Conservation (phyloP, 2,888 invertebrate species). For the Ferrisia virgata region DNA sequence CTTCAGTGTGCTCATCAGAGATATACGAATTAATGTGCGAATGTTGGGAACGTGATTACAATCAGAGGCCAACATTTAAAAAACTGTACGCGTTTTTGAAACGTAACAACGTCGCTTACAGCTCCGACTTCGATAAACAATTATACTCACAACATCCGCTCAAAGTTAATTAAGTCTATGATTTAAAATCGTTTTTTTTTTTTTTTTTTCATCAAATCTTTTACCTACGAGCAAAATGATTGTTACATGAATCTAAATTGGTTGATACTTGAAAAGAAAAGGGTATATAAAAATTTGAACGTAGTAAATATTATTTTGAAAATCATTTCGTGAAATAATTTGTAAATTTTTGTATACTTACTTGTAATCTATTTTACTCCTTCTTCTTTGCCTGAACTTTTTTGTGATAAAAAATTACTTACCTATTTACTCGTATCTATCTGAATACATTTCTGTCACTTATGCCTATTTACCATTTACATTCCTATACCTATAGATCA, state of each 20-base stretch:
- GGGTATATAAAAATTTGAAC: neutral
- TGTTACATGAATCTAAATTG: neutral
- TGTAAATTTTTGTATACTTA: neutral
- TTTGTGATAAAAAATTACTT: neutral
- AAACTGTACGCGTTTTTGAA: conserved; percentile 70
- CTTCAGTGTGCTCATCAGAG: conserved; percentile 70
- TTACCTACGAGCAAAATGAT: neutral
- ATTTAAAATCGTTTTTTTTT: neutral
- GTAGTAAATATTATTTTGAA: too few relatives aligned
- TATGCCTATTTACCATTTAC: neutral
- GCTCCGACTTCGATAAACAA: conserved; percentile 54
- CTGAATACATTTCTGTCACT: neutral
- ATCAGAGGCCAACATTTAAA: conserved; percentile 61
- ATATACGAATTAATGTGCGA: conserved; percentile 73
- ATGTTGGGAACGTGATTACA: conserved; percentile 64
- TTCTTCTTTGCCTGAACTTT: neutral
- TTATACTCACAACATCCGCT: conserved; percentile 53
- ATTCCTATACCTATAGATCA: too few relatives aligned
- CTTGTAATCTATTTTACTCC: neutral
- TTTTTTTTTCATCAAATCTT: neutral
- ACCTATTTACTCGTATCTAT: neutral
- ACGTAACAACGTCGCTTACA: conserved; percentile 59
- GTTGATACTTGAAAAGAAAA: neutral
- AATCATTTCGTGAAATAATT: too few relatives aligned
- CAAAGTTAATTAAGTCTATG: neutral